These are phyloP conservation scores for Lutraria rhynchaena DNA, from an alignment of 1,140 invertebrate genomes.

Conservation along the genomic window DNA sequence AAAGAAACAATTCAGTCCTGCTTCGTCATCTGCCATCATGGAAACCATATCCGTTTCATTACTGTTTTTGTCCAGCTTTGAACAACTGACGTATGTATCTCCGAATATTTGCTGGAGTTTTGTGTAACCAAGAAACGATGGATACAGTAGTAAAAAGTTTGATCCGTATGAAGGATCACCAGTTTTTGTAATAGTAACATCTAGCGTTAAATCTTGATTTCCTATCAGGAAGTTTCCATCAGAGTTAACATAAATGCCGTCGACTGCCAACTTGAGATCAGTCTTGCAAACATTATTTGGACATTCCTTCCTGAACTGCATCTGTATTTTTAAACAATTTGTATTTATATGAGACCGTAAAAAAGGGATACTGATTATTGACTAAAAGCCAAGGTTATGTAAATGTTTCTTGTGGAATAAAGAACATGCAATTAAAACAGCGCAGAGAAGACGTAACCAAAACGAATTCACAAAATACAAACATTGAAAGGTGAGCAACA, in stretches of 20 bases:
- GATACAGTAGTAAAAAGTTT: conserved; percentile 4
- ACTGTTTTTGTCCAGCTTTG: background rate
- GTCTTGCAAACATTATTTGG: conserved; percentile 52
- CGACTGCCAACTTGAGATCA: background rate
- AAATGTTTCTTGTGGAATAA: no score
- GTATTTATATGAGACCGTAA: background rate
- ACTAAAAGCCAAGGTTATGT: no score
- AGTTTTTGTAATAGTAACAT: conserved; percentile 27
- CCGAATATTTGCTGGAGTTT: background rate
- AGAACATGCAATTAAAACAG: no score
- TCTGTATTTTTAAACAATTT: conserved; percentile 1
- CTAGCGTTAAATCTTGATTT: background rate
- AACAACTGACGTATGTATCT: background rate
- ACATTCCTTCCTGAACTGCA: conserved; percentile 47
- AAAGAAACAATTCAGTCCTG: conserved; percentile 15
- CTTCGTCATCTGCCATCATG: background rate
- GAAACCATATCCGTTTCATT: background rate
- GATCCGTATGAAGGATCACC: conserved; percentile 49
- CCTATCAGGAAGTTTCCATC: conserved; percentile 17
- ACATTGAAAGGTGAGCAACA: no score
- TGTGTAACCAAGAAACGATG: conserved; percentile 9
- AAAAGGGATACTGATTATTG: no score
- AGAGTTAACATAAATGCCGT: background rate
- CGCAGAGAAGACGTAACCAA: no score
- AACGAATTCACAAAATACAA: no score